Evolutionary conservation across 2,888 invertebrate genomes (phyloP).

Genomic region (Philhelius pedissequus): DNA sequence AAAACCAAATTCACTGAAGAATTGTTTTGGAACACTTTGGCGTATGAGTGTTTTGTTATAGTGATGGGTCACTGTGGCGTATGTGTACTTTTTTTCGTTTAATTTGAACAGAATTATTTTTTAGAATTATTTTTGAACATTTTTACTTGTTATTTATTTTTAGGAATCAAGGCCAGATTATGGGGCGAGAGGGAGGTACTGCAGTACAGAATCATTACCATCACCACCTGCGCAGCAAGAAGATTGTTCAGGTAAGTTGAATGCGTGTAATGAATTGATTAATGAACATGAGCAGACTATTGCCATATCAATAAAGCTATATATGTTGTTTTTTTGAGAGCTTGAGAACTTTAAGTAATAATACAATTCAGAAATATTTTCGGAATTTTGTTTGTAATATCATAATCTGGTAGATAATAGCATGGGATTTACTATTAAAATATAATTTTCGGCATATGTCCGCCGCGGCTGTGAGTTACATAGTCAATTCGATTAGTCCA

Average conservation of each 20-base stretch:
- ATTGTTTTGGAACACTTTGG: not conserved
- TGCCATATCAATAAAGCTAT: too few relatives aligned
- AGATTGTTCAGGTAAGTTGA: slow-evolving; percentile 29
- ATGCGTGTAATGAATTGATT: not conserved
- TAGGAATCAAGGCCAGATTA: slow-evolving; percentile 39
- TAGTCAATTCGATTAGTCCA: too few relatives aligned
- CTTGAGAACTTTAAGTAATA: too few relatives aligned
- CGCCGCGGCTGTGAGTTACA: too few relatives aligned
- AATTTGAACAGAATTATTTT: not conserved
- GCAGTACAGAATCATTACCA: slow-evolving; percentile 8
- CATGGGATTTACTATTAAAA: too few relatives aligned
- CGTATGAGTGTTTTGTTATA: not conserved
- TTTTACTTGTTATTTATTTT: not conserved
- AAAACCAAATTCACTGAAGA: too few relatives aligned
- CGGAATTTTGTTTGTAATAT: too few relatives aligned
- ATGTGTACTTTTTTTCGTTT: not conserved
- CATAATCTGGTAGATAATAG: too few relatives aligned
- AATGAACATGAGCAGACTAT: not conserved
- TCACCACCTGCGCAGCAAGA: slow-evolving; percentile 13
- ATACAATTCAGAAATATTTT: too few relatives aligned
- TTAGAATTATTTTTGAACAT: not conserved
- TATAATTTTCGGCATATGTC: too few relatives aligned
- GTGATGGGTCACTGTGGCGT: not conserved
- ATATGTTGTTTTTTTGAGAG: too few relatives aligned
- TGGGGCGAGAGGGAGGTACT: slow-evolving; percentile 36